These are phyloP conservation scores for Pseudachorutes palmiensis DNA, from an alignment of 1,140 invertebrate species.

Conservation along the genomic window DNA sequence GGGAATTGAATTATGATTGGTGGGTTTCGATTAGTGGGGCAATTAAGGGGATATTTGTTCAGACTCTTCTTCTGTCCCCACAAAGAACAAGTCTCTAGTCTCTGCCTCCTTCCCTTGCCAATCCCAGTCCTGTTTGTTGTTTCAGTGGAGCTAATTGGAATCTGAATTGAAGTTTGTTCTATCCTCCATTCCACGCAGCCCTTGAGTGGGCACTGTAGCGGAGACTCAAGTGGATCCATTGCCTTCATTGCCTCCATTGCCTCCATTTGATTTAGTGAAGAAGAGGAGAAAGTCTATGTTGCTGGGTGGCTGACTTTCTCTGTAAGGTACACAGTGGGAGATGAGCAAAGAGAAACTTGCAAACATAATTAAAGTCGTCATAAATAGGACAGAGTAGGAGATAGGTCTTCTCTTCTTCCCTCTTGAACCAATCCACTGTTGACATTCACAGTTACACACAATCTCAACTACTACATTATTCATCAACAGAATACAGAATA, in stretches of 20 bases:
- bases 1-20: too few relatives aligned
- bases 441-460: neutral
- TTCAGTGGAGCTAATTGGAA: constrained; percentile 37
- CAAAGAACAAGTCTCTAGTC: too few relatives aligned
- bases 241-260: too few relatives aligned
- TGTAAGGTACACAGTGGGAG: constrained; percentile 6
- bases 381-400: constrained; percentile 25
- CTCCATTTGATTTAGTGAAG: too few relatives aligned
- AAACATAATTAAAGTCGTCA: constrained; percentile 33
- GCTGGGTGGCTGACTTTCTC: too few relatives aligned
- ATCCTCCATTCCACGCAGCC: constrained; percentile 13
- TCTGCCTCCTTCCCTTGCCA: too few relatives aligned
- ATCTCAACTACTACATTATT: neutral
- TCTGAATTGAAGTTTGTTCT: constrained; percentile 25
- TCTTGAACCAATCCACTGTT: neutral
- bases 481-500: too few relatives aligned
- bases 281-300: too few relatives aligned
- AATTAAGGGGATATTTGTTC: too few relatives aligned
- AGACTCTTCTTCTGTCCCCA: too few relatives aligned
- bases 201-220: constrained; percentile 22
- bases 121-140: constrained; percentile 27
- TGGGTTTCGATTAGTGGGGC: too few relatives aligned
- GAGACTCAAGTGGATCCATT: too few relatives aligned
- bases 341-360: constrained; percentile 19
- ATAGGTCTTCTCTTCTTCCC: neutral